Conservation (phyloP, 2,113 vertebrate species). For the Nothoprocta perdicaria region DNA sequence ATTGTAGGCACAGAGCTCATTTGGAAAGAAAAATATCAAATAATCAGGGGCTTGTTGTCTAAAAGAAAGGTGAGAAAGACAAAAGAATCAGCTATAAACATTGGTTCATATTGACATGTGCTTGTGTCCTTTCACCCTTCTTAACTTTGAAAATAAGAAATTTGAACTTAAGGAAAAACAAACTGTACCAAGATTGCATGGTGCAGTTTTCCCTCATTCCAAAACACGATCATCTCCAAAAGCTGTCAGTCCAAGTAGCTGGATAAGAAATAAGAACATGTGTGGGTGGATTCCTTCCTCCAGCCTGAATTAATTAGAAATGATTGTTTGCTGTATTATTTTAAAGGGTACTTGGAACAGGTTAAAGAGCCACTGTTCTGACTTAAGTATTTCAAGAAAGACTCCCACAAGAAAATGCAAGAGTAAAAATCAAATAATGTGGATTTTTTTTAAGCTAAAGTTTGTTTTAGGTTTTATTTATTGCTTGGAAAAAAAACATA, state of each 20-base stretch:
- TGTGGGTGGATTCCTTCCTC: constrained; percentile 67
- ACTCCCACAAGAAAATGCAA: neutral
- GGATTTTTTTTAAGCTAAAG: neutral
- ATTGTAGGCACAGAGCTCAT: neutral
- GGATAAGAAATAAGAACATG: constrained; percentile 65
- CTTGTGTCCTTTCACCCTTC: neutral
- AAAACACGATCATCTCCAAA: constrained; percentile 38
- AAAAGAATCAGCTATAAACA: neutral
- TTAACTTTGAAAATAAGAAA: neutral
- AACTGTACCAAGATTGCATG: neutral
- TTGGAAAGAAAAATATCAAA: neutral
- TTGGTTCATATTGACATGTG: neutral
- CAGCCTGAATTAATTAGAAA: constrained; percentile 67
- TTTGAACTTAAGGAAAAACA: neutral
- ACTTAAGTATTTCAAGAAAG: constrained; percentile 11
- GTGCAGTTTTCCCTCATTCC: neutral
- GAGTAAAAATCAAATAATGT: constrained; percentile 21
- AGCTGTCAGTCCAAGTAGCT: constrained; percentile 52
- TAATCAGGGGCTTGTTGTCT: neutral
- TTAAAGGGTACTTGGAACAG: constrained; percentile 14
- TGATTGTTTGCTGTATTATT: constrained; percentile 46
- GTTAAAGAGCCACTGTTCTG: constrained; percentile 34
- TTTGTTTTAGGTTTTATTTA: neutral
- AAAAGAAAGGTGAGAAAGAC: neutral
- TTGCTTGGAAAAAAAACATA: neutral